These are phyloP conservation scores for Brachycybe producta DNA, from an alignment of 2,888 invertebrate species.

Conservation along the genomic window DNA sequence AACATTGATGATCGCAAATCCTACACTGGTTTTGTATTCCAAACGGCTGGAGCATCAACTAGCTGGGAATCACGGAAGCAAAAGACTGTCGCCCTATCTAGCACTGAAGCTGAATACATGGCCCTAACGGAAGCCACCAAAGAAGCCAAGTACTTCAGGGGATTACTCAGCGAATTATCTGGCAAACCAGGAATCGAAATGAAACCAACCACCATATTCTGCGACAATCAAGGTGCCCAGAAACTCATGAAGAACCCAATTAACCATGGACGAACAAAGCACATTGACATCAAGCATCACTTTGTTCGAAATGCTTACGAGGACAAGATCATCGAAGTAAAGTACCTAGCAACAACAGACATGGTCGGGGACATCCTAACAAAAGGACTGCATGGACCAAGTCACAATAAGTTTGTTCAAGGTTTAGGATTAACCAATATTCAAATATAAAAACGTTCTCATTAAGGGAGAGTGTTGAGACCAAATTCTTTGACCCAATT, in stretches of 20 bases:
- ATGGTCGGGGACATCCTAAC: conserved; percentile 14
- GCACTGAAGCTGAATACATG: conserved; percentile 12
- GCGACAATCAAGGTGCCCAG: conserved; percentile 23
- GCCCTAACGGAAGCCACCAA: background rate
- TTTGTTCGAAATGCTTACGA: conserved; percentile 19
- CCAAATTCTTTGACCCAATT: no score
- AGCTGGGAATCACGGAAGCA: background rate
- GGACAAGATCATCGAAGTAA: background rate
- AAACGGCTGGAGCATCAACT: no score
- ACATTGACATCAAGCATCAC: conserved; percentile 22
- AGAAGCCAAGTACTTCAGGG: conserved; percentile 1
- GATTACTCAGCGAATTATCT: background rate
- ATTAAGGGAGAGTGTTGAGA: no score
- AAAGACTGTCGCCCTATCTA: conserved; percentile 7
- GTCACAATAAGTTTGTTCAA: background rate
- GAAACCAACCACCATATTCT: background rate
- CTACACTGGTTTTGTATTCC: no score
- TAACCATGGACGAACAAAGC: conserved; percentile 21
- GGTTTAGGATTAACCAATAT: background rate
- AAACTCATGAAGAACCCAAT: conserved; percentile 20
- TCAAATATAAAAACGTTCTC: no score
- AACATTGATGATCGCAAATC: background rate
- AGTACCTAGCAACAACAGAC: conserved; percentile 10
- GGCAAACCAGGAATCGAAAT: background rate
- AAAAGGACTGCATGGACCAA: conserved; percentile 8